Base-by-base conservation (phyloP, 2,888 invertebrate genomes). In the Microctonus aethiopoides region DNA sequence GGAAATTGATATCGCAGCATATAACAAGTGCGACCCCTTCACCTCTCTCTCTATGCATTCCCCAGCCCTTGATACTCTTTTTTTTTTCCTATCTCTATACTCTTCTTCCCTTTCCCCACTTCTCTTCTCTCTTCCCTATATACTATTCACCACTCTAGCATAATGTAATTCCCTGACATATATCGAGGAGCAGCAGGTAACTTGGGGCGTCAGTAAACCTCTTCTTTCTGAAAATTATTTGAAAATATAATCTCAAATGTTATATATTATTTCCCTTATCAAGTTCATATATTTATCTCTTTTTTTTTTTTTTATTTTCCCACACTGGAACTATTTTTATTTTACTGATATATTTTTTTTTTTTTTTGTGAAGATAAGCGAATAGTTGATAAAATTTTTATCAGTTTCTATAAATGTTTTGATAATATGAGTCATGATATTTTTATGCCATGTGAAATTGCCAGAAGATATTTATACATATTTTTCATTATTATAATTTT, bases 21-120 rank as follows among this genome's bases (percentile, higher is more conserved):
- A 75, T 76, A 79, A 79, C 80, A 80, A 80, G 81, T 80, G 79
- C 74, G 78, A 76, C 77, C 77, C 78, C 77, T 75, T 73, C 74
- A 68, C 71, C 61, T 67, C 66, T 63, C 75, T 74, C 46, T 7
- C 29, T 29, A 3, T 29, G 4, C 46, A 7, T 46, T 16, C 4
- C 7, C 63, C 59, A 71, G 62, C 57, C 66, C 60, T 51, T 16
- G 26, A 32, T 63, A 10, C n/a, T 60, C 41, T 16, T 52, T 65
- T 70, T 63, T 41, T 29, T 32, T 56, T 9, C 39, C 16, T 39
- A 4, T 39, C 16, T 7, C 16, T 46, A 29, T 29, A 5, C 46
- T 5, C 46, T 46, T 16, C 16, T n/a, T 46, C 6, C 16, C 46
- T 46, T 16, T 6, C 16, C 16, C 16, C 46, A 2, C 20, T n/a